phyloP scores from a whole-genome alignment of 2,113 vertebrate genomes.

The Psammodynastes pulverulentus region DNA sequence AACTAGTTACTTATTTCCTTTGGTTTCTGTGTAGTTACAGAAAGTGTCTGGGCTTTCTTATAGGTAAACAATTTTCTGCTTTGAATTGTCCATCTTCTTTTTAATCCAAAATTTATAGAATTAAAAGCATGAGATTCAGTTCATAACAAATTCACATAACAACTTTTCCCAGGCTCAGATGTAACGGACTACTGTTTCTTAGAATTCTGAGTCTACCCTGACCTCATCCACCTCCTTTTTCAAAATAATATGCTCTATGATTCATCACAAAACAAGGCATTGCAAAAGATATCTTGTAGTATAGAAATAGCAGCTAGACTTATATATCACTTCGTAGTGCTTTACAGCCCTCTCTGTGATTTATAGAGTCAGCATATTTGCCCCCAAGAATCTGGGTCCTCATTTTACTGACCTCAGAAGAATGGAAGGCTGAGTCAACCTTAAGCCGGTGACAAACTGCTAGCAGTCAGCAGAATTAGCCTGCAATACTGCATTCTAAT shows the following conservation, averaged over 20 bases:
- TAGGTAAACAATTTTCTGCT: background rate
- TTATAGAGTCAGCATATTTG: background rate
- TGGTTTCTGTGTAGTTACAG: background rate
- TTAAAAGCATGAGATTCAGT: background rate
- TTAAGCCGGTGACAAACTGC: background rate
- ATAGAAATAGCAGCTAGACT: background rate
- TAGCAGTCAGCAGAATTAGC: background rate
- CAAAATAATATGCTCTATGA: background rate
- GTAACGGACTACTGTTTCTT: background rate
- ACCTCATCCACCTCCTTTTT: background rate
- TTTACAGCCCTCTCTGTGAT: background rate
- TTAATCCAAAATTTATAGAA: background rate
- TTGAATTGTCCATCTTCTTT: background rate
- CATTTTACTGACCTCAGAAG: background rate
- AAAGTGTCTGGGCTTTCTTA: background rate
- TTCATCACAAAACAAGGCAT: background rate
- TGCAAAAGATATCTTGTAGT: background rate
- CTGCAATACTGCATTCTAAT: background rate
- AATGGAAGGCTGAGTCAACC: background rate
- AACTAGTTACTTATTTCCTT: background rate
- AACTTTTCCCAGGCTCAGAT: background rate
- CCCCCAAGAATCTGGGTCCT: background rate
- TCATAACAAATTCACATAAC: background rate
- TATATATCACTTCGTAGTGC: background rate
- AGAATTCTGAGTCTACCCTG: background rate